Percentiles rank a stretch among this genome's conserved stretches.
These are phyloP conservation scores for Aphis gossypii DNA, from an alignment of 1,140 invertebrate species.

Conservation along the genomic window DNA sequence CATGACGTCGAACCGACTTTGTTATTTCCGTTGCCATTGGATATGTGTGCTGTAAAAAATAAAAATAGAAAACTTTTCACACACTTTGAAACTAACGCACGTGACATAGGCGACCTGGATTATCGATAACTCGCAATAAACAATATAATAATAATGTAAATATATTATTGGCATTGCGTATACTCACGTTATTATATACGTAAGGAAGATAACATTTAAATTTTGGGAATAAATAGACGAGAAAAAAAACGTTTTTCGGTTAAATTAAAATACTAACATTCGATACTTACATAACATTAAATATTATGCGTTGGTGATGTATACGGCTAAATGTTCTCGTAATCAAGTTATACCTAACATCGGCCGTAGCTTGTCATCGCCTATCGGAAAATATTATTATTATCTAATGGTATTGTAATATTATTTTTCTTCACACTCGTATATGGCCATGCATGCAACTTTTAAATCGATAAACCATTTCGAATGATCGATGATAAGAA, in stretches of 20 bases:
- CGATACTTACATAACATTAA: not conserved
- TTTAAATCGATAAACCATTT: not conserved
- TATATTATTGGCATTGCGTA: not conserved
- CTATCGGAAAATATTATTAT: not conserved
- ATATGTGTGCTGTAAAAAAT: not conserved
- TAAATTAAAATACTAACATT: not conserved
- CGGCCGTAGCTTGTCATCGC: not conserved
- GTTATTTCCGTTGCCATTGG: constrained; percentile 40
- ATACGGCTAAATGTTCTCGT: not conserved
- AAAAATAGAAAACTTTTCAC: not conserved
- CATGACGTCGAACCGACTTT: not conserved
- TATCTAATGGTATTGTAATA: not conserved
- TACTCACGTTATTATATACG: not conserved
- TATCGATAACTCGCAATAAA: not conserved
- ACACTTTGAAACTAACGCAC: not conserved
- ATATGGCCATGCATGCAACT: not conserved
- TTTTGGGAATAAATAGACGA: not conserved
- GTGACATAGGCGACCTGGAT: not conserved
- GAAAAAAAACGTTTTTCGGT: not conserved
- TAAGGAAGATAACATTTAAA: not conserved
- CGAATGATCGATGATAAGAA: not conserved
- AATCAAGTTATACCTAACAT: not conserved
- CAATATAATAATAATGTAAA: not conserved
- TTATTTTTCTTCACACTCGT: not conserved
- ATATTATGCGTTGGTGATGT: not conserved